These are phyloP conservation scores for Lerista edwardsae DNA, from an alignment of 2,797 vertebrate species.

Conservation along the genomic window DNA sequence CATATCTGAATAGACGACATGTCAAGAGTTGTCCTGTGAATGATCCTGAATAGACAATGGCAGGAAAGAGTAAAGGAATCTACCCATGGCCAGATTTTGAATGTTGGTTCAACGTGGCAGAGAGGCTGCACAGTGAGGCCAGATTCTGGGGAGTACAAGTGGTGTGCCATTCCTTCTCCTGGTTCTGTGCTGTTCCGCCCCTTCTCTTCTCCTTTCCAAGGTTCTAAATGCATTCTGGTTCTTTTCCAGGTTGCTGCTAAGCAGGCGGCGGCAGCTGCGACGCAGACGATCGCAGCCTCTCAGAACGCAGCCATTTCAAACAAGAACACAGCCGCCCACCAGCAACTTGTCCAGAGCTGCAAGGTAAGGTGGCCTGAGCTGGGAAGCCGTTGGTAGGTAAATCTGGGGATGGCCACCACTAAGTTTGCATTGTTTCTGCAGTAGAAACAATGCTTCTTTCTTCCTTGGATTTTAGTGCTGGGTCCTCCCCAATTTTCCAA, in stretches of 20 bases:
- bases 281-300: slow-evolving; percentile 96
- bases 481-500: neutral
- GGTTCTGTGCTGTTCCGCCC: no score
- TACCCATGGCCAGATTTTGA: no score
- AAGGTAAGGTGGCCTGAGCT: slow-evolving; percentile 77
- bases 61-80: no score
- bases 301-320: slow-evolving; percentile 97
- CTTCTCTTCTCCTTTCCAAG: neutral
- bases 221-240: neutral
- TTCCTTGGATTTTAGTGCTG: neutral
- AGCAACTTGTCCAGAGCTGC: slow-evolving; percentile 97
- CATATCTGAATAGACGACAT: neutral
- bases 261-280: slow-evolving; percentile 96
- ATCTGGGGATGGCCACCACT: neutral
- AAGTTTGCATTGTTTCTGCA: neutral
- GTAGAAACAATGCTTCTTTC: neutral
- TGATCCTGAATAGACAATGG: no score
- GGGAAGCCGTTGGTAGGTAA: no score
- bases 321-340: slow-evolving; percentile 94
- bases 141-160: neutral
- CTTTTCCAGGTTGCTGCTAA: slow-evolving; percentile 90
- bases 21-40: neutral
- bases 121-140: no score
- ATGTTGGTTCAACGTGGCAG: neutral
- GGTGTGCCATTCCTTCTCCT: neutral